These are phyloP conservation scores for Oryzaephilus surinamensis DNA, from an alignment of 1,140 invertebrate genomes.

Conservation along the genomic window DNA sequence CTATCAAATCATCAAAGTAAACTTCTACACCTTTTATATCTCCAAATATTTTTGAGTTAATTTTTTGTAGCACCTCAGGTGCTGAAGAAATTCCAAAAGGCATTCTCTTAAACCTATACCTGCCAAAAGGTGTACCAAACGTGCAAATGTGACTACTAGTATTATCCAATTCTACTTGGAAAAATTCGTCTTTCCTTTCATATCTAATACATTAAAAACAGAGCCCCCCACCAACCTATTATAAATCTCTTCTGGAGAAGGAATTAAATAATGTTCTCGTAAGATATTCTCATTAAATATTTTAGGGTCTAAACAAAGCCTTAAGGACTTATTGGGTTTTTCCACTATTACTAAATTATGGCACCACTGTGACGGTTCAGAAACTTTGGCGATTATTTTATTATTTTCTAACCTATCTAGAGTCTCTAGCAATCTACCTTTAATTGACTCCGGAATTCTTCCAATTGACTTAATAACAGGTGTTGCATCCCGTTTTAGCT, in stretches of 20 bases:
- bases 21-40: conserved; percentile 25
- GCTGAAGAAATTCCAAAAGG: conserved; percentile 31
- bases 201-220: conserved; percentile 36
- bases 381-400: conserved; percentile 2
- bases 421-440: not conserved
- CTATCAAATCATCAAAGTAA: conserved; percentile 29
- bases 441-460: conserved; percentile 1
- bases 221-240: conserved; percentile 26
- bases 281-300: conserved; percentile 6
- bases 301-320: conserved; percentile 1
- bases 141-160: conserved; percentile 34
- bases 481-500: not conserved
- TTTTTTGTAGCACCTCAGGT: conserved; percentile 32
- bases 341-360: conserved; percentile 1
- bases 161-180: conserved; percentile 35
- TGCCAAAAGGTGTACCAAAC: conserved; percentile 31
- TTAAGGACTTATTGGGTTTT: conserved; percentile 2
- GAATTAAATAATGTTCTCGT: conserved; percentile 1
- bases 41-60: conserved; percentile 24
- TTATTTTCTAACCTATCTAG: conserved; percentile 1
- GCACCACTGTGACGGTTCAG: not conserved
- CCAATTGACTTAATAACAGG: not conserved
- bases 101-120: conserved; percentile 17
- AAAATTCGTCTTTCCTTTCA: conserved; percentile 36
- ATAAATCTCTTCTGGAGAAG: conserved; percentile 3